Evolutionary conservation across 2,113 vertebrate genomes (phyloP).

Genomic region (Carassius carassius): DNA sequence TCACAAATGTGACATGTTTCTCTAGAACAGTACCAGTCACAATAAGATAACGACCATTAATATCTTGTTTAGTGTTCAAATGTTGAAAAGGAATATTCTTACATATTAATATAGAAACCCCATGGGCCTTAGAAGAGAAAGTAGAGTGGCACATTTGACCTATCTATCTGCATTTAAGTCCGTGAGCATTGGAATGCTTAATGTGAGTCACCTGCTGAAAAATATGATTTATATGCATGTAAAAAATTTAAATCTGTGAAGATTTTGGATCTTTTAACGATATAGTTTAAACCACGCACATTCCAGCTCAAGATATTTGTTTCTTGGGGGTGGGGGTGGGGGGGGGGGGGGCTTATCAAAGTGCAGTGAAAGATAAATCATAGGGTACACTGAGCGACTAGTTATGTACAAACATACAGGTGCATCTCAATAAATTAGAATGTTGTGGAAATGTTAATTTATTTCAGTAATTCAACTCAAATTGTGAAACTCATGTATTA

Average conservation of each 20-base stretch:
- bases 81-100: constrained; percentile 17
- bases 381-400: neutral
- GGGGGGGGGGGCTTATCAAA: neutral
- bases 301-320: constrained; percentile 19
- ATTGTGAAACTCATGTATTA: too few relatives aligned
- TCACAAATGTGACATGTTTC: neutral
- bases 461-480: too few relatives aligned
- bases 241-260: neutral
- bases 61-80: neutral
- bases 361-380: neutral
- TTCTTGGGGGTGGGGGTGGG: neutral
- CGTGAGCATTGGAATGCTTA: neutral
- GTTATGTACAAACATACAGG: neutral
- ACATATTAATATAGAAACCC: constrained; percentile 2
- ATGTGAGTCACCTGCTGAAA: neutral
- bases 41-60: constrained; percentile 14
- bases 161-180: neutral
- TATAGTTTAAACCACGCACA: neutral
- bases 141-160: constrained; percentile 6
- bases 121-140: neutral
- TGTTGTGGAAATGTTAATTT: too few relatives aligned
- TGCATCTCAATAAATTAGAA: too few relatives aligned
- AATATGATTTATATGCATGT: neutral
- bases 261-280: neutral
- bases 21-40: neutral